Evolutionary conservation across 2,888 invertebrate species (phyloP).

Genomic region (Harpalus rufipes): DNA sequence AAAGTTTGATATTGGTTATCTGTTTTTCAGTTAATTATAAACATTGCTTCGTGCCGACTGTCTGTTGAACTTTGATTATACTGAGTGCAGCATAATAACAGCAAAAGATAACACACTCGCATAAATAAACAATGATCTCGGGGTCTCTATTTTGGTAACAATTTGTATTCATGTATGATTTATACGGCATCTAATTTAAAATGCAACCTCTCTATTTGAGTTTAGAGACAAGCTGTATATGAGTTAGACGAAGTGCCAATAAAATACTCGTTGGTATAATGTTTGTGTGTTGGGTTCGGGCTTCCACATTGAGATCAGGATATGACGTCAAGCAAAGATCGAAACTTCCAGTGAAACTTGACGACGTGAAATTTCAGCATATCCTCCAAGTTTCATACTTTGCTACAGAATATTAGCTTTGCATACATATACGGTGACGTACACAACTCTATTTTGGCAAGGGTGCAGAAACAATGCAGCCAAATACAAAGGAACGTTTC

Average conservation of each 20-base stretch:
- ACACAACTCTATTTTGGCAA: neutral
- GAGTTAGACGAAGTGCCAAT: neutral
- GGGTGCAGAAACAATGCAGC: slow-evolving; percentile 4
- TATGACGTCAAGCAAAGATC: slow-evolving; percentile 28
- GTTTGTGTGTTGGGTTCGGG: neutral
- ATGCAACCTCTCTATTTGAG: neutral
- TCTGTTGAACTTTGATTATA: too few relatives aligned
- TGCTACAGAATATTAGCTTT: slow-evolving; percentile 26
- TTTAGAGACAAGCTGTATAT: neutral
- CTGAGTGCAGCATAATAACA: too few relatives aligned
- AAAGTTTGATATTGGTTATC: too few relatives aligned
- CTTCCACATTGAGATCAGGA: slow-evolving; percentile 1
- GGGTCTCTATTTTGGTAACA: neutral
- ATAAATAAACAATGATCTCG: too few relatives aligned
- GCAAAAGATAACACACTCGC: too few relatives aligned
- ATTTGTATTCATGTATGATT: neutral
- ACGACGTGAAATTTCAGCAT: slow-evolving; percentile 20
- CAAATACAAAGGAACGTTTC: neutral
- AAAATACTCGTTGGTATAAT: neutral
- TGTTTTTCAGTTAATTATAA: too few relatives aligned
- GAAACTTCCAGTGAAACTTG: slow-evolving; percentile 25
- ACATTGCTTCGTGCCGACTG: too few relatives aligned
- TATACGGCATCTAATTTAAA: neutral
- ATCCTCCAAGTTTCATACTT: slow-evolving; percentile 28
- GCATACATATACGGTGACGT: slow-evolving; percentile 9